Evolutionary conservation across 2,113 vertebrate genomes (phyloP).

Genomic region (Centrocercus urophasianus): DNA sequence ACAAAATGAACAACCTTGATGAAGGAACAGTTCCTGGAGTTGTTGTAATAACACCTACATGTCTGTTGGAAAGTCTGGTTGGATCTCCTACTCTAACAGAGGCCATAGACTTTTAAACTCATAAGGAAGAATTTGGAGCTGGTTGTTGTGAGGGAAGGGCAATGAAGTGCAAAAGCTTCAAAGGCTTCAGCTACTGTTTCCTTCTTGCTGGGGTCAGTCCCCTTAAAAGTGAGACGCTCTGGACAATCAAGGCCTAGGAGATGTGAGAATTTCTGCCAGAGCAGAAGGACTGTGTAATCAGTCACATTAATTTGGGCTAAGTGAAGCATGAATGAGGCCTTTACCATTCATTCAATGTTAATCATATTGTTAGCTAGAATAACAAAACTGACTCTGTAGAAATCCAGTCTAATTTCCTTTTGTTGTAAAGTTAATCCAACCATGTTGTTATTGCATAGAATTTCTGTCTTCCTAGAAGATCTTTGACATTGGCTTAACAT

Average conservation of each 20-base stretch:
- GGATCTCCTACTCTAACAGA: background rate
- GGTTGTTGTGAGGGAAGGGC: background rate
- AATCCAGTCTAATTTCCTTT: slow-evolving; percentile 68
- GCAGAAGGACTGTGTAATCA: slow-evolving; percentile 14
- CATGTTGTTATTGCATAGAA: slow-evolving; percentile 45
- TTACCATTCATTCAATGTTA: slow-evolving; percentile 66
- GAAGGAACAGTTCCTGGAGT: background rate
- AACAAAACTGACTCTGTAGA: slow-evolving; percentile 63
- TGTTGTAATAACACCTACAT: background rate
- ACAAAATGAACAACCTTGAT: background rate
- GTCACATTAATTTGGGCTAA: slow-evolving; percentile 61
- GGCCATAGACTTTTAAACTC: background rate
- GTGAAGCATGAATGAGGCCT: slow-evolving; percentile 46
- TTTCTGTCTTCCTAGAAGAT: slow-evolving; percentile 47
- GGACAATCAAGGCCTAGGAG: slow-evolving; percentile 5
- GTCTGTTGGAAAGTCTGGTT: background rate
- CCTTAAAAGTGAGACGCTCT: background rate
- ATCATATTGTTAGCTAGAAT: slow-evolving; percentile 65
- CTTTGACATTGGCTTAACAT: slow-evolving; percentile 59
- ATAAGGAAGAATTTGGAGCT: background rate
- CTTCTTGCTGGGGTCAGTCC: background rate
- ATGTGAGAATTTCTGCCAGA: background rate
- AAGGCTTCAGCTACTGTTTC: background rate
- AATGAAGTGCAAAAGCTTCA: slow-evolving; percentile 4
- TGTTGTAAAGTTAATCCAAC: slow-evolving; percentile 71